Conservation (phyloP, 2,797 vertebrate genomes). For the Catamblyrhynchus diadema region DNA sequence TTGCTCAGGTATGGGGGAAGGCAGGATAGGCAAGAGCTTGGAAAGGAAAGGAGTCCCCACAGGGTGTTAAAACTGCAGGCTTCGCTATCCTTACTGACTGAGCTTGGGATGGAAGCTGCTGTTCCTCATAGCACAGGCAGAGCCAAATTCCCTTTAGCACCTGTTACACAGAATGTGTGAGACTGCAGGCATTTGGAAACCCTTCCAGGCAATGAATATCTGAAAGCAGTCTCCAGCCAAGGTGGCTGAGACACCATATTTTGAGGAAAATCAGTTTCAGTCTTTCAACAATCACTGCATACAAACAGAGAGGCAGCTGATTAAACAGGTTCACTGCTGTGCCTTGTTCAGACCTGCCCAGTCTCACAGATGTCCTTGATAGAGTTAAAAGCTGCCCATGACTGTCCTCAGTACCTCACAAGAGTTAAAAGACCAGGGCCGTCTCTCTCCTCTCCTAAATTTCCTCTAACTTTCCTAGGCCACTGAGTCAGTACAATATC, state of each 20-base stretch:
- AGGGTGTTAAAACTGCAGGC: neutral
- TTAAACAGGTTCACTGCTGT: neutral
- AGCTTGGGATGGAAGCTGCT: neutral
- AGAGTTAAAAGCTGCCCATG: neutral
- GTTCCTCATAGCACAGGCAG: neutral
- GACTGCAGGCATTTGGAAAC: neutral
- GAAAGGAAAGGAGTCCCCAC: neutral
- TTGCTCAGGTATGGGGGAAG: neutral
- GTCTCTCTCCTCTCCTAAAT: neutral
- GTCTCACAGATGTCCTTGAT: neutral
- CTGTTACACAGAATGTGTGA: neutral
- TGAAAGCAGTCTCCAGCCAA: neutral
- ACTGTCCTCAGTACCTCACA: neutral
- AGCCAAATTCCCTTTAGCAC: neutral
- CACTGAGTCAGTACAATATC: neutral
- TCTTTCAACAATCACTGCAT: neutral
- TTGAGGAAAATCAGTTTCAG: constrained; percentile 1
- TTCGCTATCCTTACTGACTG: accelerated
- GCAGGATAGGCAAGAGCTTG: neutral
- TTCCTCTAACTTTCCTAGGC: neutral
- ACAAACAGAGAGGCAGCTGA: neutral
- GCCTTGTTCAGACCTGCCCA: neutral
- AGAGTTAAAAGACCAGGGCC: neutral
- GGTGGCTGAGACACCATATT: neutral
- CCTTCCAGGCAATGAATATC: neutral